Percentiles rank a stretch among this genome's conserved stretches.
phyloP scores from a whole-genome alignment of 2,888 invertebrate genomes.

The Ommatoiulus sabulosus region DNA sequence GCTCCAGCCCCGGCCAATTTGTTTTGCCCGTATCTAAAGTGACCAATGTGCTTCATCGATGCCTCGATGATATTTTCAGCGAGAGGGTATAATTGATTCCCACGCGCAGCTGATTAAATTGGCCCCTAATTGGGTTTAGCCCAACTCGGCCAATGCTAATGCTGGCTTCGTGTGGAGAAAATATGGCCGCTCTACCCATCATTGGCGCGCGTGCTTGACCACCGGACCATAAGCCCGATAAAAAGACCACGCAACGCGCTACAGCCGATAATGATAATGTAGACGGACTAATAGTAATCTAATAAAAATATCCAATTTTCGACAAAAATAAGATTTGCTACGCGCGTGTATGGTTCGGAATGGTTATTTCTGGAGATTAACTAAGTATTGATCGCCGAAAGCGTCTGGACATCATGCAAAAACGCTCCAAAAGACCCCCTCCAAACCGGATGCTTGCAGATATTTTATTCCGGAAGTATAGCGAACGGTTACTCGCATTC shows the following conservation, averaged over 20 bases:
- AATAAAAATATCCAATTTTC: neutral
- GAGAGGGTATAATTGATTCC: neutral
- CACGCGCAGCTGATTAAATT: neutral
- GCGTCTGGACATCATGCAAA: neutral
- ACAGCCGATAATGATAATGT: constrained; percentile 1
- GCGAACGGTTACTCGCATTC: too few species aligned
- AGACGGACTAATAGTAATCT: neutral
- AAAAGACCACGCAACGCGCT: neutral
- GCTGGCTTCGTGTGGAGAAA: neutral
- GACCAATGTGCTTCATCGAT: neutral
- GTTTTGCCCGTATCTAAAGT: neutral
- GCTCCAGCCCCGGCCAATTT: neutral
- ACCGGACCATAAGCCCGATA: neutral
- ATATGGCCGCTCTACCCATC: neutral
- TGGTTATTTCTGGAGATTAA: constrained; percentile 19
- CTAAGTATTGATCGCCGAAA: constrained; percentile 9
- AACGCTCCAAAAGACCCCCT: too few species aligned
- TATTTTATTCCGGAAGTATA: too few species aligned
- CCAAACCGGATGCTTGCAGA: too few species aligned
- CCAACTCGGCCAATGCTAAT: neutral
- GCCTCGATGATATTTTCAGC: neutral
- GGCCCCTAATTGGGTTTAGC: neutral
- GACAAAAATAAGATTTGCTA: neutral
- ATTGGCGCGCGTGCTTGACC: neutral
- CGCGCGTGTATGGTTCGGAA: neutral